phyloP scores from a whole-genome alignment of 2,888 invertebrate species.

The Tiliacea citrago region DNA sequence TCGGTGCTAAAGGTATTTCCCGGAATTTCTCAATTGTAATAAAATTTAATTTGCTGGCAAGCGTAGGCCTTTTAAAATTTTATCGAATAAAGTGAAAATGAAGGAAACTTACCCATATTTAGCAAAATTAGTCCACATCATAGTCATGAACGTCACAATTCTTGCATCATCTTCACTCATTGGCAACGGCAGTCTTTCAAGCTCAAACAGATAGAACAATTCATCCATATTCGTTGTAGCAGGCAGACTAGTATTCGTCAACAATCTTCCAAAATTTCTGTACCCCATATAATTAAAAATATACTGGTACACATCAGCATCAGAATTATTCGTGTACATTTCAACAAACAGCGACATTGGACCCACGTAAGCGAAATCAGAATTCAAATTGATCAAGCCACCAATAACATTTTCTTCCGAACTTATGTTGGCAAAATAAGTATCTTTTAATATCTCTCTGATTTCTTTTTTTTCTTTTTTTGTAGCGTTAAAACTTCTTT shows the following conservation, averaged over 20 bases:
- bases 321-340: slow-evolving; percentile 78
- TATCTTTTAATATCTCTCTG: slow-evolving; percentile 77
- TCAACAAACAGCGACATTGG: slow-evolving; percentile 84
- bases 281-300: slow-evolving; percentile 84
- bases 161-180: slow-evolving; percentile 86
- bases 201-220: slow-evolving; percentile 84
- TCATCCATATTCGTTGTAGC: slow-evolving; percentile 85
- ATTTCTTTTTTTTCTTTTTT: slow-evolving; percentile 77
- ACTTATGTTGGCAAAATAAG: slow-evolving; percentile 81
- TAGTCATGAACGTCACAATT: slow-evolving; percentile 86
- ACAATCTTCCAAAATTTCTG: slow-evolving; percentile 82
- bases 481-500: slow-evolving; percentile 75
- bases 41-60: too few species aligned
- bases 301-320: slow-evolving; percentile 78
- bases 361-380: slow-evolving; percentile 84
- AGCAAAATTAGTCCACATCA: slow-evolving; percentile 89
- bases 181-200: slow-evolving; percentile 82
- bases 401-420: slow-evolving; percentile 82
- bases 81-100: background rate
- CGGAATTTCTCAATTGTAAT: background rate
- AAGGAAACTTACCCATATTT: slow-evolving; percentile 82
- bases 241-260: slow-evolving; percentile 83
- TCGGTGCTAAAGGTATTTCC: background rate
- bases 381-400: slow-evolving; percentile 84
- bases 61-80: background rate